phyloP scores from a whole-genome alignment of 2,113 vertebrate genomes.

The Dinomys branickii region DNA sequence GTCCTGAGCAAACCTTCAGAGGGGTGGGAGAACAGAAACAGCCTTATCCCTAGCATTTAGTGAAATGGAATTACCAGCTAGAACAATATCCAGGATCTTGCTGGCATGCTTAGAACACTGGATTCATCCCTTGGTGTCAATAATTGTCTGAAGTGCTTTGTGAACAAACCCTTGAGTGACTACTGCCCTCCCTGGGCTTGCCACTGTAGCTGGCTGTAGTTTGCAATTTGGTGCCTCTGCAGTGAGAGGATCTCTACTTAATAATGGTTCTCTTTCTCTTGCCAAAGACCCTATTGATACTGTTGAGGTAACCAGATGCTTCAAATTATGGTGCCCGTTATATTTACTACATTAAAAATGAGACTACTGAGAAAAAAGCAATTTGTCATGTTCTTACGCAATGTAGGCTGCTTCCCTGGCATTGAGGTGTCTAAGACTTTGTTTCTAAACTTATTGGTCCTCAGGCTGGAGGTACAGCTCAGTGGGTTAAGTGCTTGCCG shows the following conservation, averaged over 20 bases:
- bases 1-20: not conserved
- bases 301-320: not conserved
- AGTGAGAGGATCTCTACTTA: slow-evolving; percentile 35
- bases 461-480: too few relatives aligned
- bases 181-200: not conserved
- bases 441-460: not conserved
- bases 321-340: slow-evolving; percentile 48
- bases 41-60: not conserved
- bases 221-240: not conserved
- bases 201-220: slow-evolving; percentile 7
- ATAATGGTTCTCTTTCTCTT: slow-evolving; percentile 9
- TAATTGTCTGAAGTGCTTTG: not conserved
- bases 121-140: not conserved
- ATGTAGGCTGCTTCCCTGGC: not conserved
- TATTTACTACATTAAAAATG: slow-evolving; percentile 26
- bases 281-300: not conserved
- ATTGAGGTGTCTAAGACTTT: not conserved
- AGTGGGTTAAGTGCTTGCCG: too few relatives aligned
- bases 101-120: not conserved
- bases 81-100: not conserved
- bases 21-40: not conserved
- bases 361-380: slow-evolving; percentile 14
- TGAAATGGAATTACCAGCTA: not conserved
- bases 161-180: not conserved
- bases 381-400: not conserved